Evolutionary conservation across 2,797 vertebrate genomes (phyloP), one percentile per base, ranked within the genome.

Genomic region (Scomberomorus guttatus): DNA sequence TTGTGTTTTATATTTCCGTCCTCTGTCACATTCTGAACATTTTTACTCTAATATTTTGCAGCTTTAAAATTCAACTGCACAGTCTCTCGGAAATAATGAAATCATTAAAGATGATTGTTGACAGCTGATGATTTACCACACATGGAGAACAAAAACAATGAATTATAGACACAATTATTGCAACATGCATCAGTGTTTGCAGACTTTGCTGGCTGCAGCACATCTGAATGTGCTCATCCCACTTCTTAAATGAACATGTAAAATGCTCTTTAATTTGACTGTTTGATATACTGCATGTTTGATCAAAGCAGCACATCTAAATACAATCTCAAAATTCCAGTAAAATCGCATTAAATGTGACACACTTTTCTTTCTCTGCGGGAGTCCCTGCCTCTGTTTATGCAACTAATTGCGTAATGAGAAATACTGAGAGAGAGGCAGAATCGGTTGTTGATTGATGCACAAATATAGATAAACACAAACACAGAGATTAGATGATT

Each of bases 161-260:
- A 63, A 58, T 55, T 27, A 64, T 22, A 10, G 67, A 44, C 17
- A 32, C 5, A 37, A 22, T 29, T 22, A 52, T 17, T 48, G 13
- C 42, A 74, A 55, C 50, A 60, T 72, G 27, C 51, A 83, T 5
- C n/a, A 55, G 34, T 39, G 20, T 54, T n/a, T 55, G 37, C 34
- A 32, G 1, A 52, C 8, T 56, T 27, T 6, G 18, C 14, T 14
- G n/a, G 52, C 25, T 17, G 15, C 13, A 61, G 46, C 14, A 50
- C 34, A 13, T 29, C 10, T 14, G 52, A 32, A 50, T n/a, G 3
- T 55, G 18, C 51, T 56, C 48, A 24, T 56, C 7, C 2, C 4
- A 9, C 3, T 24, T 22, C 12, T 25, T 9, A 54, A 24, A 56
- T 17, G 2, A 37, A 22, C 10, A 5, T 15, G 17, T 22, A 54